Evolutionary conservation across 2,113 vertebrate species (phyloP).

Genomic region (Clarias gariepinus): DNA sequence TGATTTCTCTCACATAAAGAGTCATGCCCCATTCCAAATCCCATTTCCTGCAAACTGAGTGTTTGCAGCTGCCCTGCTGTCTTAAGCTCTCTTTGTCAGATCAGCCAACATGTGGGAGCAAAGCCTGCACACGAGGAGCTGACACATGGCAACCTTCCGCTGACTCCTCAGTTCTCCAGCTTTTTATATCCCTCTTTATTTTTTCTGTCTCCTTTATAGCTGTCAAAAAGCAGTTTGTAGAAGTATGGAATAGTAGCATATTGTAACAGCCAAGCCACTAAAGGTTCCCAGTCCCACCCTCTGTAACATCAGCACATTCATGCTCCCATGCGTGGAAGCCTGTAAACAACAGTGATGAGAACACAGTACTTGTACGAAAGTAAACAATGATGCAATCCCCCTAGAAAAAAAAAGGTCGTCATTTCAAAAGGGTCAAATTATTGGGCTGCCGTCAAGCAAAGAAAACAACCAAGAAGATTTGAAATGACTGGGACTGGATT

Average conservation of each 20-base stretch:
- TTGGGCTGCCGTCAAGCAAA: no score
- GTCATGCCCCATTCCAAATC: slow-evolving; percentile 44
- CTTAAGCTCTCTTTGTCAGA: slow-evolving; percentile 48
- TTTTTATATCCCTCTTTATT: slow-evolving; percentile 42
- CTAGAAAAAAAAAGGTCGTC: no score
- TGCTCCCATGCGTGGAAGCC: not conserved
- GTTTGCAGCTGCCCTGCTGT: slow-evolving; percentile 48
- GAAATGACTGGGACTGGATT: no score
- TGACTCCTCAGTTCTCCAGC: slow-evolving; percentile 51
- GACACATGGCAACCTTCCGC: slow-evolving; percentile 53
- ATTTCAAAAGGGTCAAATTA: no score
- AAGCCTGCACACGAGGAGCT: slow-evolving; percentile 44
- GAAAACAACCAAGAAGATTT: no score
- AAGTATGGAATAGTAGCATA: slow-evolving; percentile 26
- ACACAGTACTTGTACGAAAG: not conserved
- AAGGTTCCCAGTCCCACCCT: slow-evolving; percentile 9
- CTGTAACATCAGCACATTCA: not conserved
- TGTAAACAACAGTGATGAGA: not conserved
- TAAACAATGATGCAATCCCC: slow-evolving; percentile 16
- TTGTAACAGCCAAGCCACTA: slow-evolving; percentile 18
- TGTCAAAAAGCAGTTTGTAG: slow-evolving; percentile 35
- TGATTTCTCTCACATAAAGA: slow-evolving; percentile 37
- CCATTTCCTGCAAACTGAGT: slow-evolving; percentile 50
- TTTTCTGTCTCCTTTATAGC: slow-evolving; percentile 35
- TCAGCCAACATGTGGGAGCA: slow-evolving; percentile 49